A percentile compares a stretch with the other conserved stretches of the same genome.
Conservation (phyloP, 2,113 vertebrate genomes). For the Choloepus hoffmanni region DNA sequence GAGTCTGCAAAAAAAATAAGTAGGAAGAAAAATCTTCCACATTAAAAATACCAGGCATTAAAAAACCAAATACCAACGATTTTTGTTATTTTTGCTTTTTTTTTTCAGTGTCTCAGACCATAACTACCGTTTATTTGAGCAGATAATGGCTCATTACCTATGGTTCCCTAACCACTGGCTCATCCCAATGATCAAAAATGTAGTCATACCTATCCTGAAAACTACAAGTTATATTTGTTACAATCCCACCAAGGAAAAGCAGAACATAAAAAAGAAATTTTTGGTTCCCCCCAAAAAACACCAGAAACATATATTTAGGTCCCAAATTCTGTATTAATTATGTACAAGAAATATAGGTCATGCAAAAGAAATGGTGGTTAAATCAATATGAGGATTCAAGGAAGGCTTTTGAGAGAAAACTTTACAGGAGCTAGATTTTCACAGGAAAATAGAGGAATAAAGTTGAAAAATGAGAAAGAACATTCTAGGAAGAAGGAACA, state of each 20-base stretch:
- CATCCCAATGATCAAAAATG: conserved; percentile 21
- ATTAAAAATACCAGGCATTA: background rate
- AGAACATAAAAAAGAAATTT: background rate
- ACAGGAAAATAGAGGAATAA: background rate
- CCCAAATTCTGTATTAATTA: background rate
- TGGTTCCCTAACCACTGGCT: background rate
- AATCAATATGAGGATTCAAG: background rate
- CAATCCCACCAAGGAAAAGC: background rate
- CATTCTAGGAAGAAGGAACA: background rate
- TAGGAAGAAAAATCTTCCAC: background rate
- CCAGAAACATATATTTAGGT: background rate
- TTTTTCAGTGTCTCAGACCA: background rate
- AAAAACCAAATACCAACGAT: background rate
- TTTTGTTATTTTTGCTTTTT: background rate
- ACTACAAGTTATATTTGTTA: background rate
- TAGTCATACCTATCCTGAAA: background rate
- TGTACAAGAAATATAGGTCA: background rate
- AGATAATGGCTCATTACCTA: background rate
- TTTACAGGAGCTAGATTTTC: background rate
- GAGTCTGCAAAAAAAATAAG: conserved; percentile 1
- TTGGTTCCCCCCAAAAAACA: background rate
- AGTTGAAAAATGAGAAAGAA: background rate
- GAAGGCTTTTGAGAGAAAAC: background rate
- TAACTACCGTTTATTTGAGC: background rate
- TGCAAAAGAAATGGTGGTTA: background rate